Percentiles rank a stretch among this genome's conserved stretches.
phyloP scores from a whole-genome alignment of 2,797 vertebrate species.

The Mus minutoides region DNA sequence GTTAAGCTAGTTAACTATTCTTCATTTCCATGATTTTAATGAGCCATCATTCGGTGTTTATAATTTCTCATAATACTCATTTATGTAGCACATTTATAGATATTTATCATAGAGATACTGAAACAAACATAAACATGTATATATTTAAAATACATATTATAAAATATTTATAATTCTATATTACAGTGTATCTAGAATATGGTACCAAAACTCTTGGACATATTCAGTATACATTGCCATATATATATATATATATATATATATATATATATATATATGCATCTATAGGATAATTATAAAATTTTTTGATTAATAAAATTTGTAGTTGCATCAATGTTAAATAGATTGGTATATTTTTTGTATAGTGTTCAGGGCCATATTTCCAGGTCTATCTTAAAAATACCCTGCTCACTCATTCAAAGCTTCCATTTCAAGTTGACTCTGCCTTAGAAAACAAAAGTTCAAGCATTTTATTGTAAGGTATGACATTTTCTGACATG shows the following conservation, averaged over 20 bases:
- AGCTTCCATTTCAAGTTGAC: slow-evolving; percentile 73
- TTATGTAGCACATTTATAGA: background rate
- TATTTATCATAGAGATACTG: slow-evolving; percentile 18
- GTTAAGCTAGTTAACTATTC: slow-evolving; percentile 51
- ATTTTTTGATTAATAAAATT: slow-evolving; percentile 41
- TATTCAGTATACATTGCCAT: background rate
- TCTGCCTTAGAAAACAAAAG: slow-evolving; percentile 69
- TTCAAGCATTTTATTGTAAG: slow-evolving; percentile 81
- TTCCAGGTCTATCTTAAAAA: slow-evolving; percentile 52
- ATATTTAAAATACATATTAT: slow-evolving; percentile 17
- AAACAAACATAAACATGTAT: background rate
- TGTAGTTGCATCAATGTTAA: slow-evolving; percentile 42
- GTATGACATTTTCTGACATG: slow-evolving; percentile 85
- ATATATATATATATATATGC: background rate
- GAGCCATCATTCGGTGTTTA: slow-evolving; percentile 50
- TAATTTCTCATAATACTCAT: slow-evolving; percentile 23
- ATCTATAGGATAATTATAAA: slow-evolving; percentile 7
- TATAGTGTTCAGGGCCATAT: background rate
- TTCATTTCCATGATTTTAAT: slow-evolving; percentile 47
- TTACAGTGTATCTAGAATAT: slow-evolving; percentile 18
- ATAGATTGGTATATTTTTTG: background rate
- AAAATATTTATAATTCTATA: slow-evolving; percentile 43
- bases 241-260: background rate
- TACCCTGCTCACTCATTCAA: slow-evolving; percentile 37
- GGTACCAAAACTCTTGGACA: slow-evolving; percentile 1